These are phyloP conservation scores for Chrysochloris asiatica DNA, from an alignment of 2,113 vertebrate genomes.

Conservation along the genomic window DNA sequence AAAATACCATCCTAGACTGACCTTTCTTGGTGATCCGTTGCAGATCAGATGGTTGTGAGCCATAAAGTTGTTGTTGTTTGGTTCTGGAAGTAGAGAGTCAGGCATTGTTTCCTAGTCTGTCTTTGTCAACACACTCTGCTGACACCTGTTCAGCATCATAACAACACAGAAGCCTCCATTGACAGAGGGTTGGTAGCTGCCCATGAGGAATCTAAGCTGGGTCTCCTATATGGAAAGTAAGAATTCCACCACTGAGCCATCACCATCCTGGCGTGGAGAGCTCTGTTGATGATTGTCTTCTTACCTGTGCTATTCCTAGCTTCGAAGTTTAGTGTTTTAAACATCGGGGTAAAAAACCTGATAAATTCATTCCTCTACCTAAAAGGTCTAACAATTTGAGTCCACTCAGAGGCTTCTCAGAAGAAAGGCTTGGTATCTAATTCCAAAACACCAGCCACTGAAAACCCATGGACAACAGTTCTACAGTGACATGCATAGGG, in stretches of 20 bases:
- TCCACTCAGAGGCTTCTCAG: background rate
- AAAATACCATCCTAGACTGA: no score
- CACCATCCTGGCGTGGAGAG: background rate
- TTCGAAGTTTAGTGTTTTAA: background rate
- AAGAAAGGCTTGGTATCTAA: background rate
- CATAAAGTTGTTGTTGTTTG: background rate
- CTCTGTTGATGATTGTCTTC: background rate
- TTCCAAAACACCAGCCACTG: no score
- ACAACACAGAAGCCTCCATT: background rate
- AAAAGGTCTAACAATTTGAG: background rate
- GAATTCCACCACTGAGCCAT: background rate
- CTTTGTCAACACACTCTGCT: background rate
- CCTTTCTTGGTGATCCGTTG: no score
- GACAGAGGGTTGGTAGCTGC: background rate
- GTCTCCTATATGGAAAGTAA: background rate
- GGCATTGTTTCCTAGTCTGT: background rate
- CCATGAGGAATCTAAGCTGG: background rate
- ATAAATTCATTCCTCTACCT: background rate
- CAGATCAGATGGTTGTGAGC: background rate
- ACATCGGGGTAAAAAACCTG: background rate
- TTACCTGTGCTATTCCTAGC: background rate
- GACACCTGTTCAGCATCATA: background rate
- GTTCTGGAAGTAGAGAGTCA: background rate
- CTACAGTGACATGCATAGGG: background rate
- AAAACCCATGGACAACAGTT: background rate